These are phyloP conservation scores for Hyposoter didymator DNA, from an alignment of 2,888 invertebrate species.

Conservation along the genomic window DNA sequence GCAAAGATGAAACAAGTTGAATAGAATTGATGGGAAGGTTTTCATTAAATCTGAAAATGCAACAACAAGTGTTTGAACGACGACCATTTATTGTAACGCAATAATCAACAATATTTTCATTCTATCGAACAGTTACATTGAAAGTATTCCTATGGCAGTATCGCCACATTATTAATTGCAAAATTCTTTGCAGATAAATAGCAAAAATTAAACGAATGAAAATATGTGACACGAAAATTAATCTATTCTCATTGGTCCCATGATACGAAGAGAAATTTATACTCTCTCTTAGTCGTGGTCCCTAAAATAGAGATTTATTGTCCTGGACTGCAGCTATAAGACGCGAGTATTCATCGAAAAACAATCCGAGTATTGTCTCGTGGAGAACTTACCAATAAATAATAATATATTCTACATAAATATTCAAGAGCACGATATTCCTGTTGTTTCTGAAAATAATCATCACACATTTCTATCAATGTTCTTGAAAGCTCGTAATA, in stretches of 20 bases:
- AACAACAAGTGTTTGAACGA: conserved; percentile 3
- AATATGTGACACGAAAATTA: neutral
- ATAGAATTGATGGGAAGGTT: neutral
- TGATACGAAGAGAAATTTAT: conserved; percentile 8
- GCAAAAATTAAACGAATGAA: neutral
- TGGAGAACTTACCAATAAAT: conserved; percentile 16
- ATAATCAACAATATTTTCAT: conserved; percentile 36
- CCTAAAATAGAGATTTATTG: conserved; percentile 46
- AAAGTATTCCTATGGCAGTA: neutral
- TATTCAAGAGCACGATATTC: neutral
- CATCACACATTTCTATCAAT: neutral
- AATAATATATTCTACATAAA: conserved; percentile 17
- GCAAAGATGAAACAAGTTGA: neutral
- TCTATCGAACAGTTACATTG: conserved; percentile 3
- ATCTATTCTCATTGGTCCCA: conserved; percentile 29
- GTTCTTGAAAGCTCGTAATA: neutral
- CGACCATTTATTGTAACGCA: conserved; percentile 46
- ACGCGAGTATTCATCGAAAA: conserved; percentile 1
- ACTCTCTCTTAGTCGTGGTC: conserved; percentile 17
- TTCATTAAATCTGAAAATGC: neutral
- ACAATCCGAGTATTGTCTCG: conserved; percentile 8
- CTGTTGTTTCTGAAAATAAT: neutral
- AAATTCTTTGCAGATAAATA: conserved; percentile 13
- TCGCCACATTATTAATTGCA: neutral
- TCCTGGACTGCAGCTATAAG: conserved; percentile 51